A percentile compares a stretch with the other conserved stretches of the same genome.
Conservation (phyloP, 2,113 vertebrate genomes). For the Polyodon spathula region DNA sequence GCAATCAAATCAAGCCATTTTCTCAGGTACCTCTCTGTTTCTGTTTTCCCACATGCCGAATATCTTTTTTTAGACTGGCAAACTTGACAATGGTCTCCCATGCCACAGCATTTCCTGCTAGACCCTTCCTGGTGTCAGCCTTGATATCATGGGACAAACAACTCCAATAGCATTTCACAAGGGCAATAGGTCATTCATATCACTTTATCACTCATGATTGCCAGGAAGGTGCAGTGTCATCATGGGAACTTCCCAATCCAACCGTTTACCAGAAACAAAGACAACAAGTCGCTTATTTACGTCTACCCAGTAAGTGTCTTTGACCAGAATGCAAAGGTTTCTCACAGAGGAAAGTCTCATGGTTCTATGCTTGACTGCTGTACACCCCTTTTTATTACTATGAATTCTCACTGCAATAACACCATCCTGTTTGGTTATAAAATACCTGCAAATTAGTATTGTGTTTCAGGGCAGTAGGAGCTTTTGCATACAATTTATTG, state of each 20-base stretch:
- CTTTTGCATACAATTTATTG: slow-evolving; percentile 21
- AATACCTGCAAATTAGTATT: background rate
- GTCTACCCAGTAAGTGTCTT: background rate
- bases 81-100: slow-evolving; percentile 1
- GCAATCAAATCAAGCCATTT: background rate
- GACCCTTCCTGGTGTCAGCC: background rate
- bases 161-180: background rate
- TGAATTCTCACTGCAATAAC: background rate
- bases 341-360: background rate
- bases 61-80: background rate
- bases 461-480: background rate
- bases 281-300: slow-evolving; percentile 6
- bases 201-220: slow-evolving; percentile 16
- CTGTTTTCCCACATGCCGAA: slow-evolving; percentile 1
- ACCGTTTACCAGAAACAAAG: slow-evolving; percentile 8
- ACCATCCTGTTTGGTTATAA: background rate
- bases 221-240: slow-evolving; percentile 20
- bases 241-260: slow-evolving; percentile 18
- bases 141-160: background rate
- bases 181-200: slow-evolving; percentile 35
- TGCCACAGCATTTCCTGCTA: background rate
- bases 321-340: background rate
- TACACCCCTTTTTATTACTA: background rate
- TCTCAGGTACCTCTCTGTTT: background rate
- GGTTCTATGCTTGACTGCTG: background rate